A percentile compares a stretch with the other conserved stretches of the same genome.
These are phyloP conservation scores for Geopemphigus sp. DNA, from an alignment of 1,140 invertebrate species.

Conservation along the genomic window DNA sequence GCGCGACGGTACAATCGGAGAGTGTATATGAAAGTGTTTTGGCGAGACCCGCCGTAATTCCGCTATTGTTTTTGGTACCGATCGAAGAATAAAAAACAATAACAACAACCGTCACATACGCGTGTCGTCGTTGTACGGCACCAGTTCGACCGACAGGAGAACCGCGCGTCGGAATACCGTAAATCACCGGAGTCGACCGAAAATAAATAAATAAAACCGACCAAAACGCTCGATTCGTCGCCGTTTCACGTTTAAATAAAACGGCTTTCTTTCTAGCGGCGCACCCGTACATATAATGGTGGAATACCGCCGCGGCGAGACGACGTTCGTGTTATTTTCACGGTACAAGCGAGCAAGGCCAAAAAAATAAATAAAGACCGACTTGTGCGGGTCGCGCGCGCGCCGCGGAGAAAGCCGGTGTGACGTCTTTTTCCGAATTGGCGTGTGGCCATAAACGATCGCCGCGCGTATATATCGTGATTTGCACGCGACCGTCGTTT, in stretches of 20 bases:
- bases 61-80: conserved; percentile 10
- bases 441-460: conserved; percentile 18
- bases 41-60: background rate
- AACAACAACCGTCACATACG: background rate
- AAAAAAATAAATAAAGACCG: conserved; percentile 15
- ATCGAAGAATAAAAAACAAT: conserved; percentile 24
- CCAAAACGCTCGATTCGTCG: conserved; percentile 9
- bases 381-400: background rate
- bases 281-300: no score
- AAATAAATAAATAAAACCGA: background rate
- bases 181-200: conserved; percentile 16
- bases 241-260: conserved; percentile 17
- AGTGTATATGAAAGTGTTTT: conserved; percentile 3
- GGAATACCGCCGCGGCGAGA: background rate
- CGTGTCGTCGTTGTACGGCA: background rate
- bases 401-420: conserved; percentile 16
- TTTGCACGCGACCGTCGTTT: background rate
- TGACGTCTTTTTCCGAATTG: conserved; percentile 17
- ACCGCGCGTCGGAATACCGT: conserved; percentile 17
- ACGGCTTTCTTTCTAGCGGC: conserved; percentile 17
- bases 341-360: background rate
- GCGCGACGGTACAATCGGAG: background rate
- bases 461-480: background rate
- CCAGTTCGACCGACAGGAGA: background rate
- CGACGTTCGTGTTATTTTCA: conserved; percentile 8